phyloP scores from a whole-genome alignment of 2,888 invertebrate genomes.

The Gonocerus acuteangulatus region DNA sequence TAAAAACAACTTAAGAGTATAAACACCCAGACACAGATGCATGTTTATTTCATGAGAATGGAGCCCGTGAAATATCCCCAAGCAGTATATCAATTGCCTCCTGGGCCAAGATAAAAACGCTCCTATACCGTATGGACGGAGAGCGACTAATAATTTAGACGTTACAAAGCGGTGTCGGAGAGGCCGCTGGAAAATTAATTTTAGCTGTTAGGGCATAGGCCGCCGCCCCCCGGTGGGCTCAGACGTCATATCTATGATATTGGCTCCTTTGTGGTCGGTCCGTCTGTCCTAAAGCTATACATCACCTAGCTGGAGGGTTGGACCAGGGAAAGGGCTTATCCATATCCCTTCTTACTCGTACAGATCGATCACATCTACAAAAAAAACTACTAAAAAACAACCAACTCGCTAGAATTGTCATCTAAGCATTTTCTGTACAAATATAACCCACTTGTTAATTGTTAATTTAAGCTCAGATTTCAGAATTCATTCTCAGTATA shows the following conservation, averaged over 20 bases:
- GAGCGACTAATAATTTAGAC: conserved; percentile 17
- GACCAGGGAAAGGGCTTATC: too few species aligned
- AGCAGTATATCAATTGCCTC: neutral
- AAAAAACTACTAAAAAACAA: too few species aligned
- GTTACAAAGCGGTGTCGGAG: conserved; percentile 18
- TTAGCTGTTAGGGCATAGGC: conserved; percentile 22
- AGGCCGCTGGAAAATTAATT: conserved; percentile 31
- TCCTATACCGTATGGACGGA: too few species aligned
- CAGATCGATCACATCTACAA: too few species aligned
- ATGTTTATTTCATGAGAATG: neutral
- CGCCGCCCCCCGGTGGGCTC: conserved; percentile 28
- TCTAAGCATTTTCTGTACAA: too few species aligned
- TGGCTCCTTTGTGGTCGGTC: conserved; percentile 23
- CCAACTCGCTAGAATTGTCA: too few species aligned
- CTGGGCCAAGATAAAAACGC: neutral
- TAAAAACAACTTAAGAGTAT: too few species aligned
- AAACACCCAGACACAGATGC: neutral
- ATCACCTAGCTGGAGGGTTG: neutral
- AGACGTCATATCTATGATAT: conserved; percentile 33
- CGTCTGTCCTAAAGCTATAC: neutral
- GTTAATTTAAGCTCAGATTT: too few species aligned
- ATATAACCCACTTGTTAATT: too few species aligned
- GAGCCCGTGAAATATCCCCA: neutral
- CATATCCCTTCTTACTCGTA: too few species aligned
- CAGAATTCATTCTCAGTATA: too few species aligned